phyloP scores from a whole-genome alignment of 2,888 invertebrate genomes.

The Pandemis corylana region DNA sequence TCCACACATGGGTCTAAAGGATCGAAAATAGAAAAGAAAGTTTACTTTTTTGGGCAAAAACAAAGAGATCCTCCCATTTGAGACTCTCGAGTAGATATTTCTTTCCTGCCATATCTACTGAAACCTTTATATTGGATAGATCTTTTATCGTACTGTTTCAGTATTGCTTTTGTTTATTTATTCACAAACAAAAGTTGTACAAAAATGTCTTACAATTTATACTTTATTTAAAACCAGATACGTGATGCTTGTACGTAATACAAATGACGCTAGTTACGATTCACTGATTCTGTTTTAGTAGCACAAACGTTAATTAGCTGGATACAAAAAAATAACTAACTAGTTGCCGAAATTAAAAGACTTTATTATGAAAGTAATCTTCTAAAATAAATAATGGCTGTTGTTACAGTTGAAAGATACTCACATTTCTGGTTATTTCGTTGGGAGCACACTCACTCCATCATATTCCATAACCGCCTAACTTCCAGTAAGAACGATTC shows the following conservation, averaged over 20 bases:
- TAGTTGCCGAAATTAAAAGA: background rate
- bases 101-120: constrained; percentile 27
- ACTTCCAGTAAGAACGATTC: constrained; percentile 69
- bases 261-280: no score
- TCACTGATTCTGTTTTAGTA: no score
- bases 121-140: constrained; percentile 32
- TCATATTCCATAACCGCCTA: constrained; percentile 65
- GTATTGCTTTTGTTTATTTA: constrained; percentile 14
- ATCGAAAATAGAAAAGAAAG: constrained; percentile 76
- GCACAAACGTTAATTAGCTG: no score
- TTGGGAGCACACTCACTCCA: constrained; percentile 53
- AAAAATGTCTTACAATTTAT: background rate
- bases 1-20: constrained; percentile 76
- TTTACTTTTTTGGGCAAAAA: constrained; percentile 70
- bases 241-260: background rate
- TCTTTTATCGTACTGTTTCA: constrained; percentile 23
- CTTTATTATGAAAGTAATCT: background rate
- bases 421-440: background rate
- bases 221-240: background rate
- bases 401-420: background rate
- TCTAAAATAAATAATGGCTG: background rate
- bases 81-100: constrained; percentile 54
- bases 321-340: no score
- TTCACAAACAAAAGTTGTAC: background rate
- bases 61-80: constrained; percentile 64